These are phyloP conservation scores for Dipodomys stephensi DNA, from an alignment of 2,113 vertebrate genomes.

Conservation along the genomic window DNA sequence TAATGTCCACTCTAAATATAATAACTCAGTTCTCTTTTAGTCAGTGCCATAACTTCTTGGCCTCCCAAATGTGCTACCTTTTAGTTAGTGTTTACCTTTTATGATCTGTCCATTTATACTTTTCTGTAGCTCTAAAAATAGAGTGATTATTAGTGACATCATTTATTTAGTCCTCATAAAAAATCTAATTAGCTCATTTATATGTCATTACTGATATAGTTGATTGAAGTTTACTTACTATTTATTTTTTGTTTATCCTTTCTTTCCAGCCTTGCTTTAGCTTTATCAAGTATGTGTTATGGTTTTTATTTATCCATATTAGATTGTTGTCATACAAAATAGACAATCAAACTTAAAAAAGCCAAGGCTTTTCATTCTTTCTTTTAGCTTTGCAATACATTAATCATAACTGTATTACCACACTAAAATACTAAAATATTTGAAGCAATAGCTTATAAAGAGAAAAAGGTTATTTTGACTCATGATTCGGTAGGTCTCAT, in stretches of 20 bases:
- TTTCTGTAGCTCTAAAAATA: not conserved
- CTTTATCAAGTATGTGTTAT: constrained; percentile 29
- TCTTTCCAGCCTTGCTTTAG: not conserved
- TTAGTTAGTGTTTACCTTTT: not conserved
- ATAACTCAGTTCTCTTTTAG: not conserved
- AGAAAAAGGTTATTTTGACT: not conserved
- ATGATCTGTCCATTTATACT: not conserved
- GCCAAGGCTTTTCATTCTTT: constrained; percentile 5
- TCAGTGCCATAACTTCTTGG: no score
- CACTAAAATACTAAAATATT: not conserved
- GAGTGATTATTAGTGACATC: not conserved
- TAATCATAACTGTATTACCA: not conserved
- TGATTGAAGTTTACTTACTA: constrained; percentile 12
- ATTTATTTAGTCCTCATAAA: constrained; percentile 15
- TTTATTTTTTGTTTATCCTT: constrained; percentile 12
- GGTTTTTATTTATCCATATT: constrained; percentile 16
- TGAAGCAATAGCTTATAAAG: no score
- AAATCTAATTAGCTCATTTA: not conserved
- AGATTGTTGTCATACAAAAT: not conserved
- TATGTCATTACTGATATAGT: constrained; percentile 10
- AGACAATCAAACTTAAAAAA: not conserved
- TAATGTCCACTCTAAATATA: not conserved
- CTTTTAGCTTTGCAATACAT: not conserved
- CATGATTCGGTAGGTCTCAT: not conserved
- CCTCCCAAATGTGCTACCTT: not conserved